These are phyloP conservation scores for Phthorimaea operculella DNA, from an alignment of 1,140 invertebrate species.

Conservation along the genomic window DNA sequence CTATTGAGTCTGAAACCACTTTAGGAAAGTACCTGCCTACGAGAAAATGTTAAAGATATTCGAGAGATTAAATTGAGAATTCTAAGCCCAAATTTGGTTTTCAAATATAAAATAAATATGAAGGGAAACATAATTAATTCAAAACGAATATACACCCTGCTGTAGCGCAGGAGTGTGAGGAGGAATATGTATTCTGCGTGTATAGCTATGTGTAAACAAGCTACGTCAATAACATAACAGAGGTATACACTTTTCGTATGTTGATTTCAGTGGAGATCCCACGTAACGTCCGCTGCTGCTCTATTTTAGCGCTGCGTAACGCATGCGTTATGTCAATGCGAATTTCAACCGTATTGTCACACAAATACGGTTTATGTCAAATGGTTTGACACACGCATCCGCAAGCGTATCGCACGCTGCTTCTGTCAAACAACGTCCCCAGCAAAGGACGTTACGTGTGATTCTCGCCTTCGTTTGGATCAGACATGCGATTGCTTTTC, in stretches of 20 bases:
- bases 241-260: slow-evolving; percentile 21
- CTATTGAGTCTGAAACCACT: too few relatives aligned
- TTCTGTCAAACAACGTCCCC: too few relatives aligned
- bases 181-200: slow-evolving; percentile 25
- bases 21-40: too few relatives aligned
- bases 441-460: too few relatives aligned
- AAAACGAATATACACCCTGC: slow-evolving; percentile 42
- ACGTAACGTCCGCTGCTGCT: too few relatives aligned
- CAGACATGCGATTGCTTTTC: slow-evolving; percentile 38
- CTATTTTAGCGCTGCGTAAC: too few relatives aligned
- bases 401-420: too few relatives aligned
- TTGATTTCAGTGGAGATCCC: too few relatives aligned
- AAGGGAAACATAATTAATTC: slow-evolving; percentile 47
- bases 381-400: too few relatives aligned
- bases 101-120: slow-evolving; percentile 21
- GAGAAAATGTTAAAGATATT: neutral
- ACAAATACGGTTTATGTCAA: too few relatives aligned
- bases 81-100: slow-evolving; percentile 1
- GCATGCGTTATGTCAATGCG: too few relatives aligned
- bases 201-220: slow-evolving; percentile 34
- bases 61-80: neutral
- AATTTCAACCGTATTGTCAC: too few relatives aligned
- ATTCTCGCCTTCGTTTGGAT: slow-evolving; percentile 45
- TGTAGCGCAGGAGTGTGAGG: slow-evolving; percentile 40
- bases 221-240: slow-evolving; percentile 39